Base-by-base conservation (phyloP, 2,888 invertebrate genomes). In the Tanypteryx hageni region DNA sequence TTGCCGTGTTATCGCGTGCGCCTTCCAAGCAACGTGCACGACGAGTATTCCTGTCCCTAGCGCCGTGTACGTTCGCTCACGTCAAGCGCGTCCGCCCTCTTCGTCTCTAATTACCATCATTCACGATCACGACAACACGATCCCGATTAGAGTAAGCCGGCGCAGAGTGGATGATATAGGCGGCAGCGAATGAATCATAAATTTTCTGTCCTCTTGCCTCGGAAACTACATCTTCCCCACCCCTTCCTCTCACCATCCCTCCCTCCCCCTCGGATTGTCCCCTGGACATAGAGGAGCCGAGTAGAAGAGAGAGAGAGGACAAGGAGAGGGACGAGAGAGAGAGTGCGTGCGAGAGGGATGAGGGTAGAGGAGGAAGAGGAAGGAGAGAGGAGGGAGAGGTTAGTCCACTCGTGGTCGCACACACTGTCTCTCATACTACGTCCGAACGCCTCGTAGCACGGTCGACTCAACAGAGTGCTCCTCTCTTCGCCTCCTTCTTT, bases 351-450 rank as follows among this genome's bases (percentile, higher is more conserved):
- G 89, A 92, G 57, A 92, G 16, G n/a, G 76, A 68, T n/a, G 92
- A 92, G 93, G 92, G 86, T 92, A 92, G 92, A 92, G 92, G 92
- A 92, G 85, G 64, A 76, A 91, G 92, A 83, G 93, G 92, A 85
- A 22, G 92, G 93, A 92, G 94, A 93, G 93, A 92, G 93, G 93
- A 92, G 92, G 82, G 93, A 93, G 93, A 89, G 89, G 89, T 89
- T 89, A 89, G 89, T 89, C 89, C 89, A 89, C 89, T 89, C 89
- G 89, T 89, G 89, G 89, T n/a, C 89, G 89, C 64, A 89, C 89
- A 89, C 64, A 64, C 64, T 58, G 58, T 68, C 89, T 68, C 89
- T 89, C 89, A 89, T 44, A 89, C 89, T 89, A 89, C 89, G 68
- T 89, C 89, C 89, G 89, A 89, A 89, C 89, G 89, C 89, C 89